Conservation (phyloP, 2,113 vertebrate species). For the Indicator indicator region DNA sequence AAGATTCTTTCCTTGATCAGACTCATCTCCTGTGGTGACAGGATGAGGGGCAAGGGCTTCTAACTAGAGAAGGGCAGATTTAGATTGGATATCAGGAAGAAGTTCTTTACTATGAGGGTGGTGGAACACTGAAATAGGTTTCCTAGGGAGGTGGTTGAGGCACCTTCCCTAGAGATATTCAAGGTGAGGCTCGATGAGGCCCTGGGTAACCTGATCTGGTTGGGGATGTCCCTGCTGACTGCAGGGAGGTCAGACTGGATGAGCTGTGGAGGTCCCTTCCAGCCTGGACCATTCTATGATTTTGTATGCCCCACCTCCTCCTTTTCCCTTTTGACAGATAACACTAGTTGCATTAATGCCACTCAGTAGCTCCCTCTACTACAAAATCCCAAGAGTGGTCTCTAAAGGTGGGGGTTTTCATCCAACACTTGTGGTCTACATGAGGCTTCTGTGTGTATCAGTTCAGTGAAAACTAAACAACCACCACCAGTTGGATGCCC, state of each 20-base stretch:
- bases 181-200: too few species aligned
- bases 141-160: too few species aligned
- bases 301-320: fast-evolving
- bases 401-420: background rate
- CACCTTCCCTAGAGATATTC: too few species aligned
- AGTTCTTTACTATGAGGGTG: too few species aligned
- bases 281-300: background rate
- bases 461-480: background rate
- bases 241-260: too few species aligned
- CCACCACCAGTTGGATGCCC: background rate
- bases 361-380: background rate
- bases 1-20: background rate
- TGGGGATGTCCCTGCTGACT: background rate
- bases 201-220: too few species aligned
- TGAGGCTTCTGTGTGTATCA: background rate
- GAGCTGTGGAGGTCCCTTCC: too few species aligned
- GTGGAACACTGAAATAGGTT: too few species aligned
- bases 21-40: too few species aligned
- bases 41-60: too few species aligned
- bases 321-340: background rate
- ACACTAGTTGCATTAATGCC: background rate
- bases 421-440: background rate
- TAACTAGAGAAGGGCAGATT: too few species aligned
- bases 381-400: background rate
- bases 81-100: too few species aligned